Evolutionary conservation across 2,113 vertebrate genomes (phyloP).

Genomic region (Amblyopsis rosae): DNA sequence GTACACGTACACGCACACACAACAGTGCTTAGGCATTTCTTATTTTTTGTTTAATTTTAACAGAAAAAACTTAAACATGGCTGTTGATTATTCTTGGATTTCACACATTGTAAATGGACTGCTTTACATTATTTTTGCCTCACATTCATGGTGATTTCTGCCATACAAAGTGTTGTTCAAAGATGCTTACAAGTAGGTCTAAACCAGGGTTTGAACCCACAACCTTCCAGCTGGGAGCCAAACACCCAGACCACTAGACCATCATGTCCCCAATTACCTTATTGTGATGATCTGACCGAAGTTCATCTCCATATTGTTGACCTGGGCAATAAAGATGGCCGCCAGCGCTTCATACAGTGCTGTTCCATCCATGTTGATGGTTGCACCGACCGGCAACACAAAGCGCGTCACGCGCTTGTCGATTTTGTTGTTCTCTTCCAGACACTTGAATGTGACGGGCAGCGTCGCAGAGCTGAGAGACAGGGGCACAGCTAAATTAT

Average conservation of each 20-base stretch:
- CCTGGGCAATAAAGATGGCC: conserved; percentile 96
- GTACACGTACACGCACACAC: neutral
- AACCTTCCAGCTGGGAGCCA: too few relatives aligned
- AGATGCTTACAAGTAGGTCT: too few relatives aligned
- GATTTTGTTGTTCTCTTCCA: conserved; percentile 93
- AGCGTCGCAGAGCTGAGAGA: conserved; percentile 89
- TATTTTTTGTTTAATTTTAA: neutral
- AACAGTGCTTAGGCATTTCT: neutral
- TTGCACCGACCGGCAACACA: conserved; percentile 92
- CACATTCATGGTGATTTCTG: neutral
- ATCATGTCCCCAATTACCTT: conserved; percentile 76
- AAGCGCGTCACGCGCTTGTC: conserved; percentile 95
- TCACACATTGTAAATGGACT: neutral
- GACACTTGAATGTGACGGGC: conserved; percentile 94
- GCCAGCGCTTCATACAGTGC: conserved; percentile 96
- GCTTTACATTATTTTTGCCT: neutral
- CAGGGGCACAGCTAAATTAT: neutral
- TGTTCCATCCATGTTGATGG: conserved; percentile 97
- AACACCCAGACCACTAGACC: too few relatives aligned
- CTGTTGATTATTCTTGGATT: neutral
- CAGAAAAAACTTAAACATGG: neutral
- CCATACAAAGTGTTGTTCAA: too few relatives aligned
- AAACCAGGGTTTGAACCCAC: too few relatives aligned
- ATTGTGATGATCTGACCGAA: conserved; percentile 98
- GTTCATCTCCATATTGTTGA: conserved; percentile 97